phyloP scores from a whole-genome alignment of 2,888 invertebrate genomes.

The Antheraea yamamai region DNA sequence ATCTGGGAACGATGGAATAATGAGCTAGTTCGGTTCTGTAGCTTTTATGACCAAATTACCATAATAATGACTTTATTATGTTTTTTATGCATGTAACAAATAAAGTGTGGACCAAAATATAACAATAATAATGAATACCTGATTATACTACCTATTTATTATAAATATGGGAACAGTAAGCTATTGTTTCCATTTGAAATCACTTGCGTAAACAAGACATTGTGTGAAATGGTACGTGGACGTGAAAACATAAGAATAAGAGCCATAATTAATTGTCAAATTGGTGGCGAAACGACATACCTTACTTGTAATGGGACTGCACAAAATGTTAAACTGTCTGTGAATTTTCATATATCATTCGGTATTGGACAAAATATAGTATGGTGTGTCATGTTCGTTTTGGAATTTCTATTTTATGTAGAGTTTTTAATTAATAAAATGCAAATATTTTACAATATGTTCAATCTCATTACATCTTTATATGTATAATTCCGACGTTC shows the following conservation, averaged over 20 bases:
- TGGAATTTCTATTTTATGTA: background rate
- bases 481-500: too few relatives aligned
- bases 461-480: too few relatives aligned
- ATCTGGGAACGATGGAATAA: too few relatives aligned
- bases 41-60: too few relatives aligned
- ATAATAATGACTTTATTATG: too few relatives aligned
- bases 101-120: too few relatives aligned
- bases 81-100: too few relatives aligned
- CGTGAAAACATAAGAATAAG: background rate
- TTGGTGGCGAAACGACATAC: background rate
- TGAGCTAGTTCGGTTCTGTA: too few relatives aligned
- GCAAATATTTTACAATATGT: background rate
- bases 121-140: too few relatives aligned
- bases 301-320: background rate
- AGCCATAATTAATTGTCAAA: background rate
- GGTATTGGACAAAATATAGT: background rate
- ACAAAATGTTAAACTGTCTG: background rate
- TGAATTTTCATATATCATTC: background rate
- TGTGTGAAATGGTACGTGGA: background rate
- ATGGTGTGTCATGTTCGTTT: background rate
- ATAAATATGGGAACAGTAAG: constrained; percentile 21
- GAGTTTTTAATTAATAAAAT: background rate
- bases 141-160: background rate
- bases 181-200: constrained; percentile 30
- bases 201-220: constrained; percentile 31